phyloP scores from a whole-genome alignment of 2,113 vertebrate species.

The Poeciliopsis occidentalis region DNA sequence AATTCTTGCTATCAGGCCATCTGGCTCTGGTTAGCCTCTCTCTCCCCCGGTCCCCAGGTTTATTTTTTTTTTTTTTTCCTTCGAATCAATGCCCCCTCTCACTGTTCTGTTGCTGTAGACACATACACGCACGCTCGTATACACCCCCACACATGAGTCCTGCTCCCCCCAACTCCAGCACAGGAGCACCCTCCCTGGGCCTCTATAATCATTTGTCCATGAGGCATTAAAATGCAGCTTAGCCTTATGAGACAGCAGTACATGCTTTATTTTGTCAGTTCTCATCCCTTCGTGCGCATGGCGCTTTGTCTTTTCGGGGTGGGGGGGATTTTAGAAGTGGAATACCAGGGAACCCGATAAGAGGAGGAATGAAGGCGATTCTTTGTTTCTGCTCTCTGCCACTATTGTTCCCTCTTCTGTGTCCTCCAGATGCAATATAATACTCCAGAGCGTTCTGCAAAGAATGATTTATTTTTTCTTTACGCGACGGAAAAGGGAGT shows the following conservation, averaged over 20 bases:
- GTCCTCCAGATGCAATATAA: conserved; percentile 70
- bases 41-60: conserved; percentile 71
- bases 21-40: conserved; percentile 75
- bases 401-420: conserved; percentile 62
- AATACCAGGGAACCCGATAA: conserved; percentile 73
- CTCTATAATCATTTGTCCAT: conserved; percentile 80
- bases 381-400: conserved; percentile 67
- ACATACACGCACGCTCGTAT: conserved; percentile 30
- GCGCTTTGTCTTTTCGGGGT: conserved; percentile 42
- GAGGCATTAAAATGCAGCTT: conserved; percentile 72
- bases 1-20: conserved; percentile 66
- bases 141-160: conserved; percentile 47
- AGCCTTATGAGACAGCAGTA: conserved; percentile 60
- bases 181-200: conserved; percentile 74
- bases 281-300: conserved; percentile 31
- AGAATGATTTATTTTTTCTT: conserved; percentile 20
- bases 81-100: conserved; percentile 72
- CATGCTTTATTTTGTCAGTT: conserved; percentile 32
- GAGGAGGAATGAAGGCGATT: conserved; percentile 59
- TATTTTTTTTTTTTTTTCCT: conserved; percentile 43
- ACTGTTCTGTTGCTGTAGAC: conserved; percentile 59
- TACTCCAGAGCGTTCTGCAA: conserved; percentile 43
- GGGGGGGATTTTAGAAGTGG: conserved; percentile 57
- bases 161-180: conserved; percentile 37
- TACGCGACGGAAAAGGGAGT: conserved; percentile 23